Conservation (phyloP, 1,140 invertebrate genomes). For the Zaprionus tsacasi region DNA sequence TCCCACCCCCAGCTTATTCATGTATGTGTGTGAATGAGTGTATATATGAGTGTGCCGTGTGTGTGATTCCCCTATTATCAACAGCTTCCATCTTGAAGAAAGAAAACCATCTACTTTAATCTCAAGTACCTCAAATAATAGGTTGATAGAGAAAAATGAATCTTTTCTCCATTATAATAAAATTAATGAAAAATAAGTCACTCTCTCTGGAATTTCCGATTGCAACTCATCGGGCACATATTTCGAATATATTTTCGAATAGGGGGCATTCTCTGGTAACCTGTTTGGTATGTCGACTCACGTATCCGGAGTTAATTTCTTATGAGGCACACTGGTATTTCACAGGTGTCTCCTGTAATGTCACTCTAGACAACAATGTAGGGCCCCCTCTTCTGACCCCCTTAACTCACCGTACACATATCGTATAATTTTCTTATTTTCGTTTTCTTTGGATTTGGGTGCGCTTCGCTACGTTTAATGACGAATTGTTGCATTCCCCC, state of each 20-base stretch:
- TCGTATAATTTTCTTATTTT: neutral
- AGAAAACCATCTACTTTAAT: neutral
- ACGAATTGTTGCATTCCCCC: conserved; percentile 36
- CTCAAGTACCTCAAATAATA: conserved; percentile 5
- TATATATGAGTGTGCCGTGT: neutral
- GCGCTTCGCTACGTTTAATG: conserved; percentile 61
- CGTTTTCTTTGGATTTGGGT: conserved; percentile 23
- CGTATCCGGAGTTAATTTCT: conserved; percentile 71
- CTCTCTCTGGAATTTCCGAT: conserved; percentile 42
- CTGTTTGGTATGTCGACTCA: conserved; percentile 63
- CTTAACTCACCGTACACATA: neutral
- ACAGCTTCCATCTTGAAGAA: neutral
- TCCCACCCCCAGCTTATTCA: neutral
- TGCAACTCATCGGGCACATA: conserved; percentile 10
- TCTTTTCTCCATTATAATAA: too few species aligned
- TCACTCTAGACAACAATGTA: conserved; percentile 10
- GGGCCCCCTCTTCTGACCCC: conserved; percentile 5
- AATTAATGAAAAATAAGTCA: neutral
- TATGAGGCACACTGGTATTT: conserved; percentile 67
- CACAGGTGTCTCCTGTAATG: conserved; percentile 74
- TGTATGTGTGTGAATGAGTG: neutral
- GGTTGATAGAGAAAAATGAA: too few species aligned
- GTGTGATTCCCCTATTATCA: conserved; percentile 11
- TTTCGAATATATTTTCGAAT: conserved; percentile 8
- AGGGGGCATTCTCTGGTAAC: conserved; percentile 10